A percentile compares a stretch with the other conserved stretches of the same genome.
phyloP scores from a whole-genome alignment of 2,113 vertebrate species.

The Dicentrarchus labrax region DNA sequence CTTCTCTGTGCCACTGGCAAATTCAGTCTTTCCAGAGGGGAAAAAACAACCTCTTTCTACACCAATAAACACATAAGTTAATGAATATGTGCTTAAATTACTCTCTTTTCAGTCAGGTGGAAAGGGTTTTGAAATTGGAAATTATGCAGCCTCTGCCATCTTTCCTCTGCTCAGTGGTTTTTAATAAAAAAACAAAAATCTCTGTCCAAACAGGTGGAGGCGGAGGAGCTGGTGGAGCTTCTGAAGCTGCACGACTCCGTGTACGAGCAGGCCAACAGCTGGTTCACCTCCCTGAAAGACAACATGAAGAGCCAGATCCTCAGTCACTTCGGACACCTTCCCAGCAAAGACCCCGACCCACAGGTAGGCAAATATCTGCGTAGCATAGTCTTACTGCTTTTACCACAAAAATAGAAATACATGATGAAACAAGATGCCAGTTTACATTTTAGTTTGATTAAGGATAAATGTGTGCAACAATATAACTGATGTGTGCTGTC shows the following conservation, averaged over 20 bases:
- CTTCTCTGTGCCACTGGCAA: not conserved
- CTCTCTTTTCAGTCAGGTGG: not conserved
- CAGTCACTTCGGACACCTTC: constrained; percentile 93
- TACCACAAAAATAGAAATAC: not conserved
- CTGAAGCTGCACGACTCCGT: constrained; percentile 89
- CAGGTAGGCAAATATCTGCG: constrained; percentile 83
- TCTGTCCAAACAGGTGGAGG: constrained; percentile 85
- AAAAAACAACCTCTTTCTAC: not conserved
- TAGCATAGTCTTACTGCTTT: not conserved
- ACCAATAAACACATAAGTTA: not conserved
- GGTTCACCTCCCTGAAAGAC: constrained; percentile 94
- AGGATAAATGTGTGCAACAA: not conserved
- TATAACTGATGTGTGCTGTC: not conserved
- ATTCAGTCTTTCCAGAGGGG: not conserved
- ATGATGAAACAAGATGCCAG: not conserved
- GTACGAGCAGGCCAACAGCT: constrained; percentile 91
- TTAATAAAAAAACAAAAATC: not conserved
- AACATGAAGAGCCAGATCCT: constrained; percentile 94
- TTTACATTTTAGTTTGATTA: not conserved
- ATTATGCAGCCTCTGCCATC: not conserved
- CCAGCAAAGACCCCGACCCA: constrained; percentile 89
- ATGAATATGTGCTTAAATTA: not conserved
- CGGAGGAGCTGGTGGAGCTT: constrained; percentile 89
- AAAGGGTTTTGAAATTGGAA: not conserved
- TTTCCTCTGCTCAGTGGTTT: not conserved